These are phyloP conservation scores for Neodon shergylaensis DNA, from an alignment of 2,113 vertebrate species.

Conservation along the genomic window DNA sequence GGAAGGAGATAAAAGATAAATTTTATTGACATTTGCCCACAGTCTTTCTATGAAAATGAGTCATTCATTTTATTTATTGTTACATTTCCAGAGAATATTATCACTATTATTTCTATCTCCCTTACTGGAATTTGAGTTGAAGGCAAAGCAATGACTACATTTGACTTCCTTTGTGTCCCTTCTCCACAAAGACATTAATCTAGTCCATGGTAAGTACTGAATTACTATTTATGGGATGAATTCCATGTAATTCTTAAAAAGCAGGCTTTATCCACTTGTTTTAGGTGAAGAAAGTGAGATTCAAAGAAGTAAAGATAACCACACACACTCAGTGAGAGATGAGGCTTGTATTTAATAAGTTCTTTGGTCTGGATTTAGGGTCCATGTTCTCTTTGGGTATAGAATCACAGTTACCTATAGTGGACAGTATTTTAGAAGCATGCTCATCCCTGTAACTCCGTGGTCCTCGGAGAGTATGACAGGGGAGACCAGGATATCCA, in stretches of 20 bases:
- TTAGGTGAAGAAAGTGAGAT: background rate
- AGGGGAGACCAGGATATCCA: background rate
- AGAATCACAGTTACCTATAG: background rate
- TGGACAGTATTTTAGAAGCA: background rate
- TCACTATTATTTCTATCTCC: background rate
- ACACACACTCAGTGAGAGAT: background rate
- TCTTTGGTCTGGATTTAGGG: background rate
- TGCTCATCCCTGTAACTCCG: no score
- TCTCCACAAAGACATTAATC: background rate
- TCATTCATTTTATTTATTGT: background rate
- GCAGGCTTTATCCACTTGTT: background rate
- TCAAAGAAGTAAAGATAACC: background rate
- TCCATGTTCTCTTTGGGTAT: background rate
- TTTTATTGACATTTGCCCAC: background rate
- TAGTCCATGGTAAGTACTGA: background rate
- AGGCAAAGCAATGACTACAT: background rate
- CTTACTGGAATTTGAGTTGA: background rate
- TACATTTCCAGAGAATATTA: background rate
- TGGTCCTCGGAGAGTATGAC: background rate
- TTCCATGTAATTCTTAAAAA: background rate
- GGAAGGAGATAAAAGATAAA: background rate
- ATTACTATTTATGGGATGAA: background rate
- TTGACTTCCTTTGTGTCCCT: background rate
- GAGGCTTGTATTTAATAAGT: background rate
- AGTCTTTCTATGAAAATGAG: conserved; percentile 27